Conservation (phyloP, 2,797 vertebrate genomes). For the Zalophus californianus region DNA sequence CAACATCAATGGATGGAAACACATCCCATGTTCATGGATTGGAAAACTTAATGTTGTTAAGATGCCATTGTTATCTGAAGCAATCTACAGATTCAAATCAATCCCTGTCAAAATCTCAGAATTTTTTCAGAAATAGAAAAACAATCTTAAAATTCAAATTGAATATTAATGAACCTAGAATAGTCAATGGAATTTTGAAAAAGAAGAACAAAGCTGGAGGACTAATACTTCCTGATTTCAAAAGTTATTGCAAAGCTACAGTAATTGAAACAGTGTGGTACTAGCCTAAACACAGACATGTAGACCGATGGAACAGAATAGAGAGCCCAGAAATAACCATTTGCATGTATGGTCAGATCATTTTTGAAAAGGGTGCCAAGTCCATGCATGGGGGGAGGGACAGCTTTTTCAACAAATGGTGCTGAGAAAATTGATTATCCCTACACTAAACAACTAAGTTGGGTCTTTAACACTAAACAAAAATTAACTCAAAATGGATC, state of each 20-base stretch:
- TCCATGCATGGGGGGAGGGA: background rate
- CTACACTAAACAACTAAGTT: background rate
- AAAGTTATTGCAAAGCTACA: background rate
- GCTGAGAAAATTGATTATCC: background rate
- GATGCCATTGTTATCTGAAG: background rate
- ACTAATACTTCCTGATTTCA: background rate
- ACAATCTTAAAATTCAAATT: background rate
- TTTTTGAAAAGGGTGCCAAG: background rate
- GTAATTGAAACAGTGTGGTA: background rate
- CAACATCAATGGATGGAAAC: background rate
- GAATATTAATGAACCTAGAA: background rate
- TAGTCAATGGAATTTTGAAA: background rate
- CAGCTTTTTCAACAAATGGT: background rate
- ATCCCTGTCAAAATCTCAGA: background rate
- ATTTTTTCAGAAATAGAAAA: background rate
- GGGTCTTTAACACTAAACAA: background rate
- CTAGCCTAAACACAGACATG: background rate
- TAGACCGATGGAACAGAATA: background rate
- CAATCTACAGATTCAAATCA: background rate
- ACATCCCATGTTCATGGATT: background rate
- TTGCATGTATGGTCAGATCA: background rate
- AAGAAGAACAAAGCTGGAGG: background rate
- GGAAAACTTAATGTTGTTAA: background rate
- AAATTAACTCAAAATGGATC: background rate
- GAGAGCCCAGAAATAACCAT: background rate